Percentiles rank a stretch among this genome's conserved stretches.
These are phyloP conservation scores for Glossophaga mutica DNA, from an alignment of 2,797 vertebrate genomes.

Conservation along the genomic window DNA sequence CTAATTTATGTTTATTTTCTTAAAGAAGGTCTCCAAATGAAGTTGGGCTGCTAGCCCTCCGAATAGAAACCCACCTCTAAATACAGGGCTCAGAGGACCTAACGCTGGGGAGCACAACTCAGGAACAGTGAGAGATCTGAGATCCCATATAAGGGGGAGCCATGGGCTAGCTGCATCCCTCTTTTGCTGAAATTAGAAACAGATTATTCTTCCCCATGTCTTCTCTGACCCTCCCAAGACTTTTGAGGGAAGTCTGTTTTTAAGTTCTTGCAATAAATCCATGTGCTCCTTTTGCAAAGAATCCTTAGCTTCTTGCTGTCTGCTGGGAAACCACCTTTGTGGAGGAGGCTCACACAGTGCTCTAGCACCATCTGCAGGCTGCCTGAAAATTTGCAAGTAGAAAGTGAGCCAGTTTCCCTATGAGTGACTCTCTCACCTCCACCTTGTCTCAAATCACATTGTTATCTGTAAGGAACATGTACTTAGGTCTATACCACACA, in stretches of 20 bases:
- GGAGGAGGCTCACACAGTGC: not conserved
- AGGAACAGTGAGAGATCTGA: not conserved
- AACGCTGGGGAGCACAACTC: rapidly evolving
- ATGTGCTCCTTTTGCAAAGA: not conserved
- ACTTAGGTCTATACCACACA: not conserved
- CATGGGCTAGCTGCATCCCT: not conserved
- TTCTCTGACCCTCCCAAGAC: not conserved
- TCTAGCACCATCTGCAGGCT: slow-evolving; percentile 66
- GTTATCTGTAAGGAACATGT: not conserved
- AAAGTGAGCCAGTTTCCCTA: not conserved
- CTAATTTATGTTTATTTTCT: not conserved
- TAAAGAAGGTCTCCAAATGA: not conserved
- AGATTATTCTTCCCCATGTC: not conserved
- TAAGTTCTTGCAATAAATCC: not conserved
- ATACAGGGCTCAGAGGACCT: not conserved
- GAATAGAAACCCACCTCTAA: not conserved
- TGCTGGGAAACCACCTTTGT: rapidly evolving
- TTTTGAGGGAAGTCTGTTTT: slow-evolving; percentile 22
- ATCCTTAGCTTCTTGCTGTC: not conserved
- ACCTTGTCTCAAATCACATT: not conserved
- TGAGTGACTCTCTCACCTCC: not conserved
- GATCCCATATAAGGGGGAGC: not conserved
- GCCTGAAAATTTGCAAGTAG: not conserved
- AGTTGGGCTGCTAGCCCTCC: not conserved
- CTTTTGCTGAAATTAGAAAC: slow-evolving; percentile 7